These are phyloP conservation scores for Thripadectes ignobilis DNA, from an alignment of 2,797 vertebrate species.

Conservation along the genomic window DNA sequence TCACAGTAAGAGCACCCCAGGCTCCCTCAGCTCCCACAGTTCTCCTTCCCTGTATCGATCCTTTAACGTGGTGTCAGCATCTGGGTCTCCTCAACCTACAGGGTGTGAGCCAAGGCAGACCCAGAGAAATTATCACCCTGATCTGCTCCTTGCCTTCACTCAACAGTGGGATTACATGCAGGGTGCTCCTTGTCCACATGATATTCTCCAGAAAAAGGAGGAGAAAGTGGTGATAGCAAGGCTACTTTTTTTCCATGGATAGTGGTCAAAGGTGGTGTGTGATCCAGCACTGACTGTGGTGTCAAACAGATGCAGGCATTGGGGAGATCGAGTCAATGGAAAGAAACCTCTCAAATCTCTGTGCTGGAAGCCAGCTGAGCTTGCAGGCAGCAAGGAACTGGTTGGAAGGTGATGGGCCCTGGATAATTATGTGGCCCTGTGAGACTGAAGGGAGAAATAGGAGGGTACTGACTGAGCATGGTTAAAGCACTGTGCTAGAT, in stretches of 20 bases:
- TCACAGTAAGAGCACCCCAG: slow-evolving; percentile 85
- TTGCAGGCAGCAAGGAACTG: background rate
- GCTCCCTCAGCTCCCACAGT: background rate
- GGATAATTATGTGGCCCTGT: background rate
- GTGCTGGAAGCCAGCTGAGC: background rate
- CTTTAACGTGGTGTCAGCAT: background rate
- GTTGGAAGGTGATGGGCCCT: background rate
- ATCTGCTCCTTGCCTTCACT: background rate
- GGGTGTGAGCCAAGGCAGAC: background rate
- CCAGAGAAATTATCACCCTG: background rate
- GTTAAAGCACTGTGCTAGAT: background rate
- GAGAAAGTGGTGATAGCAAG: background rate
- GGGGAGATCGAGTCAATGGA: background rate
- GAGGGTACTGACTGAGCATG: rapidly evolving
- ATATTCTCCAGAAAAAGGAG: background rate
- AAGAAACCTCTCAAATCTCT: background rate
- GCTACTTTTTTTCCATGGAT: background rate
- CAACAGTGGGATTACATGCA: background rate
- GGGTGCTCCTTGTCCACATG: background rate
- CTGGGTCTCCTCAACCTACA: background rate
- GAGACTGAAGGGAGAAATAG: background rate
- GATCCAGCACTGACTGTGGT: background rate
- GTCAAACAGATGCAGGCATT: rapidly evolving
- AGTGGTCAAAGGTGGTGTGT: background rate
- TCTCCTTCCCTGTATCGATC: background rate